Evolutionary conservation across 2,888 invertebrate genomes (phyloP), one percentile per base, ranked within the genome.

Genomic region (Arge pagana): DNA sequence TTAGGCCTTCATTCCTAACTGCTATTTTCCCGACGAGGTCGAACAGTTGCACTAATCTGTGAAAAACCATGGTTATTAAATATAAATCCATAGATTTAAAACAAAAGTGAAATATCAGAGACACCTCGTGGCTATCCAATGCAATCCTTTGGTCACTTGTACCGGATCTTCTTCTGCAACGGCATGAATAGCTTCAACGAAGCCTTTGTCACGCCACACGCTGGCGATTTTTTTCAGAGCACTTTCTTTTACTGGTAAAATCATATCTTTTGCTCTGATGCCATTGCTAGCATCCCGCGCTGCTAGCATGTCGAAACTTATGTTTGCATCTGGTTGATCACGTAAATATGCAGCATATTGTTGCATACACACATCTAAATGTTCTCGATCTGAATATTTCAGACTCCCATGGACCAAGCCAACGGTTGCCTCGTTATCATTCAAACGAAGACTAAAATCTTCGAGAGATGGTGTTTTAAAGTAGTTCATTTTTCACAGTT

Each of bases 141-240:
- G 72, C 4, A 82, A 48, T 0, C 79, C 79, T 56, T 76, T 79
- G 2, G 84, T 81, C 4, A 80, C 77, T 56, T 80, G 80, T 1
- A 79, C 68, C 4, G 76, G 78, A 19, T 82, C 77, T 42, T 83
- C 81, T 1, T 82, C 80, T 2, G 74, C 72, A 6, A 88, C 85
- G 3, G 85, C 81, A 55, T 83, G 80, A 11, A 91, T 71, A 1
- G 88, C 87, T 62, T 88, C 87, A 6, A 82, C 67, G 55, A 88
- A 82, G 0, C 91, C 91, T 68, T 87, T 85, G 66, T 90, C 89
- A 59, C 87, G 85, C 82, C 87, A 90, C 0, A 86, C 84, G 68
- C 87, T 86, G 0, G 85, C 85, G 11, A 91, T 81, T 70, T 87
- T 86, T 71, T 90, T 90, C 1, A 89, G 76, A 40, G 88, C 81